Evolutionary conservation across 2,113 vertebrate genomes (phyloP), one percentile per base, ranked within the genome.

Genomic region (Chrysochloris asiatica): DNA sequence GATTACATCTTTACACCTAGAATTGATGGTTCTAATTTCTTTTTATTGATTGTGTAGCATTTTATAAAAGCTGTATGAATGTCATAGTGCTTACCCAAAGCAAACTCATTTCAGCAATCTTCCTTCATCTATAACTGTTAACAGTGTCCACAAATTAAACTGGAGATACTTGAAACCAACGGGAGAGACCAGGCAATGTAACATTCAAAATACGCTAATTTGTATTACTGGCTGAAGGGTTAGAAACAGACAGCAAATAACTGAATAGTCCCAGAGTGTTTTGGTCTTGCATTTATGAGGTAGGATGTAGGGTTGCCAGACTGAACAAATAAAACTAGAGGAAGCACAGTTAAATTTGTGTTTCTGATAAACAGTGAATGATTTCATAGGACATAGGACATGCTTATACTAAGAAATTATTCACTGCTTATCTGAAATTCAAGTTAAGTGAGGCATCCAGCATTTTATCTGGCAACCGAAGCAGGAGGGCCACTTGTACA

Each of bases 11-110:
- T 95, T 91, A 95, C 72, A n/a, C 52, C 33, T 71, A 85, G 73
- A 93, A 96, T 96, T 95, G 94, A 96, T 96, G 93, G 78, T 71
- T 95, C 95, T 96, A 92, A 96, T 96, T 96, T 96, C 67, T 94
- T 94, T 95, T 93, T 96, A 96, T 96, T 93, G 96, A 96, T 96
- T 93, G 82, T 83, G 50, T 89, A 90, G 93, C 56, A 17, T 96
- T 95, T 93, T 94, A 94, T 93, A 91, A 96, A 96, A 94, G 93
- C 93, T 94, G 26, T 92, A 87, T 88, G 88, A 90, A 88, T 93
- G 93, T 95, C 88, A 94, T 91, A 82, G 90, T 96, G 88, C 93
- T 96, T 95, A 96, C 82, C 95, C 92, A 96, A 89, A 94, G 92
- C 94, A 96, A 94, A 95, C 94, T 94, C 63, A 65, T 56, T 0